Base-by-base conservation (phyloP, 2,797 vertebrate species). In the Thalassophryne amazonica region DNA sequence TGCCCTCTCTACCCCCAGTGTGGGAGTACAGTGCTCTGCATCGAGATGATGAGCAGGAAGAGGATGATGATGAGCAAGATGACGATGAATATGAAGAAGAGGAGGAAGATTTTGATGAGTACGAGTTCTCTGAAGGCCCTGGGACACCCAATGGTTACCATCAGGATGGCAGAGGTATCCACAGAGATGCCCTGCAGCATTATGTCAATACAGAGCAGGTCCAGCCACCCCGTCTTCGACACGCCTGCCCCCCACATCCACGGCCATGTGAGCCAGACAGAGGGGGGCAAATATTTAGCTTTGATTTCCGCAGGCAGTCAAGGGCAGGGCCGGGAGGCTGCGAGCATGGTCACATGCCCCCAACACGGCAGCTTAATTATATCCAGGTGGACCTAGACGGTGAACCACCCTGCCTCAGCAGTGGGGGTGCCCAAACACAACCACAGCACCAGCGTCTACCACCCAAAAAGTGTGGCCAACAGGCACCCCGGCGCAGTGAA, bases 321-420 rank as follows among this genome's bases (percentile, higher is more conserved):
- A 86, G 80, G 39, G 84, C 80, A 25, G 89, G 88, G 46, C 84
- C 76, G 1, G 76, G 75, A 42, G 76, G 83, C 30, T 90, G 89
- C 48, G 89, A 91, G 80, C 85, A 92, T 28, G 46, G 86, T 38
- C 90, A 86, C 54, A 85, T 87, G 78, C 85, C 90, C 81, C 16
- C 91, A 60, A 73, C 89, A 51, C 86, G 94, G 80, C 96, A 98
- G 86, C 94, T 99, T 88, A 99, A 99, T 83, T 99, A 99, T 81
- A 97, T 99, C 89, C 97, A 99, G 85, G 97, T 99, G 78, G 97
- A 99, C 85, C 85, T 99, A 70, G 95, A 99, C 61, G 92, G 87
- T 41, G 81, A 94, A 52, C 51, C 81, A 50, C 79, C 80, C 55
- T 89, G 93, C 87, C 80, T 86, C 61, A 1, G 78, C 36, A 52